Evolutionary conservation across 2,888 invertebrate species (phyloP).

Genomic region (Frankliniella fusca): DNA sequence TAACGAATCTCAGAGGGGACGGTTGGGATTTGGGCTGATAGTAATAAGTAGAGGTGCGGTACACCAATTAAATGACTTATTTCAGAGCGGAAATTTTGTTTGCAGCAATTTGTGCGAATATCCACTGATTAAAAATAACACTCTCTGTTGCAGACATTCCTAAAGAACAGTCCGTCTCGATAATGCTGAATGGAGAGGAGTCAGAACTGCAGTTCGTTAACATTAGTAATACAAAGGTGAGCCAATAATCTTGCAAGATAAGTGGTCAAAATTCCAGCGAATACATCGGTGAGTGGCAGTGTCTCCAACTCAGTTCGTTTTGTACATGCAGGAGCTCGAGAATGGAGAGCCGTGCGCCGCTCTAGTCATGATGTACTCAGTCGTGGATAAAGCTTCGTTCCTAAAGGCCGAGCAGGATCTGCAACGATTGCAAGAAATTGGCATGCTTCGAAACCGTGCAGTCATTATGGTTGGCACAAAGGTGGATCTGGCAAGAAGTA

Average conservation of each 20-base stretch:
- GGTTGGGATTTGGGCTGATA: too few relatives aligned
- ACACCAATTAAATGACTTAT: too few relatives aligned
- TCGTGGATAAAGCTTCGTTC: conserved; percentile 85
- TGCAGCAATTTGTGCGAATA: too few relatives aligned
- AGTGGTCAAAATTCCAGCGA: neutral
- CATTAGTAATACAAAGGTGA: conserved; percentile 65
- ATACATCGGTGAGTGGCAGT: too few relatives aligned
- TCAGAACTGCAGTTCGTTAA: conserved; percentile 86
- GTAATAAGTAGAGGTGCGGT: too few relatives aligned
- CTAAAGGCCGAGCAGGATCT: conserved; percentile 76
- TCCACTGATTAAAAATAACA: too few relatives aligned
- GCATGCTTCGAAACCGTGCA: conserved; percentile 70
- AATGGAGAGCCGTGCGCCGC: conserved; percentile 64
- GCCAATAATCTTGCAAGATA: conserved; percentile 36
- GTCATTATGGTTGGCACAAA: conserved; percentile 89
- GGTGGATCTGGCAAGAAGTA: conserved; percentile 85
- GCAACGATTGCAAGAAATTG: conserved; percentile 71
- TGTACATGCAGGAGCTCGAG: conserved; percentile 58
- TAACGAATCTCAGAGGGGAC: too few relatives aligned
- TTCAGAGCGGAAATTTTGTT: too few relatives aligned
- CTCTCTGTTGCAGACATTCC: conserved; percentile 57
- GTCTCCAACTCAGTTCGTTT: neutral
- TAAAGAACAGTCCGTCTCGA: conserved; percentile 80
- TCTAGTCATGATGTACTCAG: conserved; percentile 84
- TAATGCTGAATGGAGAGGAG: conserved; percentile 89